Evolutionary conservation across 1,140 invertebrate genomes (phyloP), one percentile per base, ranked within the genome.

Genomic region (Drosophila dunni): DNA sequence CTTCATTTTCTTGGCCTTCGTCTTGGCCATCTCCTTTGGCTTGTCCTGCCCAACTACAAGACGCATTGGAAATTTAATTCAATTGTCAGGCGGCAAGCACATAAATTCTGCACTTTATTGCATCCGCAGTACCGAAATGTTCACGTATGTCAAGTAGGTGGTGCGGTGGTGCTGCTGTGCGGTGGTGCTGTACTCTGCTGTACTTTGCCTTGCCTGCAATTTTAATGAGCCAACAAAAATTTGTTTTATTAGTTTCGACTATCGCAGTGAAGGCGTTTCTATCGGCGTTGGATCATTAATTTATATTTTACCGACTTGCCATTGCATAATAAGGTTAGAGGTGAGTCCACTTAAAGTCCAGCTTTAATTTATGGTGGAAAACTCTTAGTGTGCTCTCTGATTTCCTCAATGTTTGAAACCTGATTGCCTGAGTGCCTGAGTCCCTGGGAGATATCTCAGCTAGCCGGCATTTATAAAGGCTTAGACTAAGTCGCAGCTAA

Each of bases 21-120:
- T 44, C 65, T 60, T 56, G 33, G 9, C n/a, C 42, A 11, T n/a
- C 24, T 0, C 7, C 29, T 42, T 17, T 1, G 6, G 6, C 11
- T 17, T 3, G 50, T 6, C 11, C 8, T 11, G 7, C n/a, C 10
- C 9, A 33, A 34, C 45, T 46, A 33, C 69, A 71, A 81, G 81
- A 79, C 83, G 79, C 84, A 81, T 88, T 77, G 80, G 65, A 88
- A 88, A 86, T 89, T 89, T 83, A 88, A 88, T 88, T 88, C 83
- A 88, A 88, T 88, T 88, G 84, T 81, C 84, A 74, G 76, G 68
- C 72, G 64, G 76, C 79, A 68, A 54, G 77, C 57, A 74, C 83
- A 88, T 88, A 88, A 88, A 88, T 88, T 86, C 68, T 83, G 78
- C 83, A 88, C 45, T 89, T 88, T 88, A 88, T 88, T 89, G 83